Conservation (phyloP, 2,888 invertebrate genomes). For the Morpho deidamia region DNA sequence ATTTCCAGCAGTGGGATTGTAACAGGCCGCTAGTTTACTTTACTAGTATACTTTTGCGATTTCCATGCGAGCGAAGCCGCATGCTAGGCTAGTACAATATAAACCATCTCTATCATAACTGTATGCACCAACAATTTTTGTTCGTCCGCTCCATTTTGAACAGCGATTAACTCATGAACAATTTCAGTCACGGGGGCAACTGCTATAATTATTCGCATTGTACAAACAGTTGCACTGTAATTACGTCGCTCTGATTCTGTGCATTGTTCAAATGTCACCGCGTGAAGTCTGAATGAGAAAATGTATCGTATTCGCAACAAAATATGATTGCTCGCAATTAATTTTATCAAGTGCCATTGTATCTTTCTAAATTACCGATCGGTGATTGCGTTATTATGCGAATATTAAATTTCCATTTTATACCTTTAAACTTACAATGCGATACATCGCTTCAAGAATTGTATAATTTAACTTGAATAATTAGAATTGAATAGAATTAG, state of each 20-base stretch:
- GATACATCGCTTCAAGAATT: too few species aligned
- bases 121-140: constrained; percentile 40
- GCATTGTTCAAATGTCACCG: constrained; percentile 68
- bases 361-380: constrained; percentile 18
- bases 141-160: constrained; percentile 40
- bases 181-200: constrained; percentile 60
- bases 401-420: background rate
- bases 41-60: too few species aligned
- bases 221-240: constrained; percentile 65
- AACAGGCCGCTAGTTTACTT: background rate
- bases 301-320: constrained; percentile 32
- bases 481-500: too few species aligned
- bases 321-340: constrained; percentile 30
- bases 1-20: too few species aligned
- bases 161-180: constrained; percentile 54
- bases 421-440: background rate
- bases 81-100: background rate
- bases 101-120: constrained; percentile 4
- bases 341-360: constrained; percentile 26
- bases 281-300: constrained; percentile 33
- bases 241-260: constrained; percentile 63
- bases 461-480: too few species aligned
- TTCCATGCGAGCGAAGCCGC: background rate
- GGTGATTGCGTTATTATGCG: background rate
- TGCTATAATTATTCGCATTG: constrained; percentile 71